Evolutionary conservation across 64 coral and sea anemone species (phyloP).

Genomic region (Stylophora pistillata): DNA sequence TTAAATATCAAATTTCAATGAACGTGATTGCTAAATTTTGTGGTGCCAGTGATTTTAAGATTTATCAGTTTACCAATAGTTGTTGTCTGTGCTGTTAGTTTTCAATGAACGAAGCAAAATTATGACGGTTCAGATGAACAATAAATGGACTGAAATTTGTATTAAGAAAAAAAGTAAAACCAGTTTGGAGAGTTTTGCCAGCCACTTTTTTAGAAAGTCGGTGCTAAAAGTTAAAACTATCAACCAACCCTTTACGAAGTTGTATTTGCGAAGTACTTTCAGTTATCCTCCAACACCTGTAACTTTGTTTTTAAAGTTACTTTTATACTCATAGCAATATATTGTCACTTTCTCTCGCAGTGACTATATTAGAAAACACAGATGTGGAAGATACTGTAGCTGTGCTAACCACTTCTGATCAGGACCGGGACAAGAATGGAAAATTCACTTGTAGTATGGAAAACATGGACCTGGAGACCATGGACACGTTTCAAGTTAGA

Average conservation of each 20-base stretch:
- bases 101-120: no score
- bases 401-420: conserved; percentile 43
- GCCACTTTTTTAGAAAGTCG: no score
- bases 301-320: neutral
- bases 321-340: neutral
- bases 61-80: no score
- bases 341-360: conserved; percentile 3
- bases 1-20: no score
- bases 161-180: no score
- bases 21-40: no score
- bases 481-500: conserved; percentile 62
- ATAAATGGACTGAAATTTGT: no score
- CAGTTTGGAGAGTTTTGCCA: no score
- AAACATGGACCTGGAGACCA: conserved; percentile 56
- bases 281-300: neutral
- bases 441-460: conserved; percentile 66
- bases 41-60: no score
- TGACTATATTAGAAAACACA: conserved; percentile 40
- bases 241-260: neutral
- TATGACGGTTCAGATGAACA: no score
- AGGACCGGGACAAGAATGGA: conserved; percentile 56
- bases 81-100: no score
- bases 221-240: no score
- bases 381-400: conserved; percentile 43
- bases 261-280: neutral